These are phyloP conservation scores for Halichoerus grypus DNA, from an alignment of 2,113 vertebrate species.

Conservation along the genomic window DNA sequence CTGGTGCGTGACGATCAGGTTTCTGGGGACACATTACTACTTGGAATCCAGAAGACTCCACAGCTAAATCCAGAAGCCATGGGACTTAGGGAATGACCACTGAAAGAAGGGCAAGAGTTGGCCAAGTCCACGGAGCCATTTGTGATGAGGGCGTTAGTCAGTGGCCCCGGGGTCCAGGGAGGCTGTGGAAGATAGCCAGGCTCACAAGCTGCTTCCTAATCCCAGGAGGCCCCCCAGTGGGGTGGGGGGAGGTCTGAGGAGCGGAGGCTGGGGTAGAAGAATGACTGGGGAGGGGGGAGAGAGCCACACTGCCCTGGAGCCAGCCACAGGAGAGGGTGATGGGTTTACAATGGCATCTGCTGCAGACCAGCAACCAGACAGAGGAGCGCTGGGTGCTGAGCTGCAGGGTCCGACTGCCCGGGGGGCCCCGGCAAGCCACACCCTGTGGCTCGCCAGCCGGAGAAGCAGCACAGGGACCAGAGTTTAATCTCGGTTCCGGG, in stretches of 20 bases:
- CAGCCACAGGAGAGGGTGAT: rapidly evolving
- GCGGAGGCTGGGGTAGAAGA: not conserved
- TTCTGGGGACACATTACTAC: not conserved
- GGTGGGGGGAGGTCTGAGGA: not conserved
- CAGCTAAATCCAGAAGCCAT: not conserved
- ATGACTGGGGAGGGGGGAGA: not conserved
- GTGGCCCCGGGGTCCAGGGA: not conserved
- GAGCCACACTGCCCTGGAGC: too few relatives aligned
- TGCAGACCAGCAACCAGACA: not conserved
- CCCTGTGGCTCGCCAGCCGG: too few relatives aligned
- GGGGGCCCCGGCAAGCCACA: not conserved
- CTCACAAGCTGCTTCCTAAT: not conserved
- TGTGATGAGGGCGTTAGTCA: not conserved
- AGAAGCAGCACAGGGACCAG: not conserved
- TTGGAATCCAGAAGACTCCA: not conserved
- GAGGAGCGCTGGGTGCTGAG: rapidly evolving
- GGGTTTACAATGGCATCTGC: not conserved
- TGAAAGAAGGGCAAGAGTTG: too few relatives aligned
- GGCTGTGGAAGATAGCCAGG: not conserved
- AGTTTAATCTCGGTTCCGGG: too few relatives aligned
- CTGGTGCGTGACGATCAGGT: not conserved
- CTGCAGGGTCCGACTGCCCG: not conserved
- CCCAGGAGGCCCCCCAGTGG: too few relatives aligned
- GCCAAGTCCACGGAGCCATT: not conserved
- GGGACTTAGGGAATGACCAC: not conserved